Percentiles rank a stretch among this genome's conserved stretches.
phyloP scores from a whole-genome alignment of 2,888 invertebrate genomes.

The Stramonita haemastoma region DNA sequence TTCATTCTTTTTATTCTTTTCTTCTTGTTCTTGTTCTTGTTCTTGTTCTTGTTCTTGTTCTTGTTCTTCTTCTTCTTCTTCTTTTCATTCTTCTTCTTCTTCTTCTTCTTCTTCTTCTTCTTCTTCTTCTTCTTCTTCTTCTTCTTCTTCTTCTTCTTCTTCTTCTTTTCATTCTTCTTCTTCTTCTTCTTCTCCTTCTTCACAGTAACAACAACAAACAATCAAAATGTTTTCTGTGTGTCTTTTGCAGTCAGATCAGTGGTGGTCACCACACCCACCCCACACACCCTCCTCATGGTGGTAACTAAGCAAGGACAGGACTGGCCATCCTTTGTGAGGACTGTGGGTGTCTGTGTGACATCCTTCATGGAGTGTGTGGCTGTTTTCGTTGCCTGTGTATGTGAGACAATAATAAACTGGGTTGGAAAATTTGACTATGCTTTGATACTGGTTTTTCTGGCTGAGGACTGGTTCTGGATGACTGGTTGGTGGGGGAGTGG shows the following conservation, averaged over 20 bases:
- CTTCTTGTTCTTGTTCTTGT: too few species aligned
- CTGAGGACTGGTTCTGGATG: background rate
- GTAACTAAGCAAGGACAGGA: background rate
- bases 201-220: background rate
- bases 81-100: too few species aligned
- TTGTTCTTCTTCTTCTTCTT: too few species aligned
- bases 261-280: background rate
- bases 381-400: background rate
- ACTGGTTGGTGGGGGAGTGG: background rate
- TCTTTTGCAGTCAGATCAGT: background rate
- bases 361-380: too few species aligned
- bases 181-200: too few species aligned
- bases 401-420: background rate
- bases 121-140: too few species aligned
- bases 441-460: background rate
- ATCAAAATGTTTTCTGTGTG: background rate
- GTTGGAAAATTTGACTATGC: background rate
- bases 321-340: background rate
- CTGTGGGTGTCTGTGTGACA: too few species aligned
- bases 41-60: too few species aligned
- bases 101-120: too few species aligned
- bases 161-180: background rate
- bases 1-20: too few species aligned
- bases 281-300: background rate
- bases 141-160: background rate